phyloP scores from a whole-genome alignment of 2,113 vertebrate genomes.

The Narcine bancroftii region DNA sequence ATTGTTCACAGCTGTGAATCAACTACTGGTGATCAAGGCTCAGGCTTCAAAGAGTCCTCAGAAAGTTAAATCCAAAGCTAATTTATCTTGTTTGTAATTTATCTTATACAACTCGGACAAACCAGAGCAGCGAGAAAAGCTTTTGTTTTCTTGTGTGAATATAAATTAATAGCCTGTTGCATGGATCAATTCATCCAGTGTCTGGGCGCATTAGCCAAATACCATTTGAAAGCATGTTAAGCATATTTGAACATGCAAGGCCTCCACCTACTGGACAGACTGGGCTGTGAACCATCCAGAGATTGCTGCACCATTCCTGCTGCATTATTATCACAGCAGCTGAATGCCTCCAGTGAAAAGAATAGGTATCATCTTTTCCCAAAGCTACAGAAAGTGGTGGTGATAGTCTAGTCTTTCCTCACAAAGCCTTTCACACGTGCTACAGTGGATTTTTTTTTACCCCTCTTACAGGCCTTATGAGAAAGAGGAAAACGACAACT shows the following conservation, averaged over 20 bases:
- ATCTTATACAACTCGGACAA: neutral
- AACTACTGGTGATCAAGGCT: too few relatives aligned
- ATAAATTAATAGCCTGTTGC: neutral
- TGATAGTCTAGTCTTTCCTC: neutral
- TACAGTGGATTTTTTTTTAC: neutral
- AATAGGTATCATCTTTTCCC: neutral
- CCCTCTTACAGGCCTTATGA: slow-evolving; percentile 17
- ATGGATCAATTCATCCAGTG: neutral
- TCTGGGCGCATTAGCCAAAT: neutral
- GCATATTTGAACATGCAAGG: neutral
- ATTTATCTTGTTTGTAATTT: too few relatives aligned
- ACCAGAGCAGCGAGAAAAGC: neutral
- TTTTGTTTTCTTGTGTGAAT: neutral
- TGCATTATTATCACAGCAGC: slow-evolving; percentile 18
- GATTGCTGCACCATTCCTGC: slow-evolving; percentile 33
- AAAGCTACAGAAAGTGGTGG: neutral
- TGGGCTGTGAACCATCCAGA: neutral
- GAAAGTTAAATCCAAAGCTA: neutral
- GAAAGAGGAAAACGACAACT: neutral
- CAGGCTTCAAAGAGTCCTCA: neutral
- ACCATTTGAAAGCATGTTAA: neutral
- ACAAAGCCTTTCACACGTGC: neutral
- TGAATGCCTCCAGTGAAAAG: slow-evolving; percentile 2
- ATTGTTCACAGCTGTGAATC: neutral
- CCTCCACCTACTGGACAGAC: slow-evolving; percentile 28